Percentiles rank a stretch among this genome's conserved stretches.
Conservation (phyloP, 2,888 invertebrate genomes). For the Hemaris fuciformis region DNA sequence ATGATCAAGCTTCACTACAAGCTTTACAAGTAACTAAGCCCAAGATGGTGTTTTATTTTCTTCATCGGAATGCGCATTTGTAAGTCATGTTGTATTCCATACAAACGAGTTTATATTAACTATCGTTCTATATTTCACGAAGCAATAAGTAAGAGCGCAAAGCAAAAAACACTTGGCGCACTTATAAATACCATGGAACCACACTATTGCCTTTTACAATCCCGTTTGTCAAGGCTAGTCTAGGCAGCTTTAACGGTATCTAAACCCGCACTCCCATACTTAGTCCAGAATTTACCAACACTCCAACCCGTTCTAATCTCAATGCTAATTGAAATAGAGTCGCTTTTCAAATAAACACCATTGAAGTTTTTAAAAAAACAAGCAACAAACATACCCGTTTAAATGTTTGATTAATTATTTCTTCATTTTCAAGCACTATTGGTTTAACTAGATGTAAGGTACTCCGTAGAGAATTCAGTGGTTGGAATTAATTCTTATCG, state of each 20-base stretch:
- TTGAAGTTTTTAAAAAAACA: not conserved
- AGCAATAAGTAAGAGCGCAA: not conserved
- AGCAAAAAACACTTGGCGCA: not conserved
- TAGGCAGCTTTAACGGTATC: constrained; percentile 31
- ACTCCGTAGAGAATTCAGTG: not conserved
- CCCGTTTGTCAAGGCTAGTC: constrained; percentile 29
- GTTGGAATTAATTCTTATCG: not conserved
- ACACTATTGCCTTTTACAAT: constrained; percentile 16
- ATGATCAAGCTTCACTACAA: too few species aligned
- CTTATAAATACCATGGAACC: constrained; percentile 9
- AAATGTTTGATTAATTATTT: constrained; percentile 9
- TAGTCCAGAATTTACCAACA: constrained; percentile 16
- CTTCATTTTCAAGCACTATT: constrained; percentile 1
- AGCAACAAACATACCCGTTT: not conserved
- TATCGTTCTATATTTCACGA: not conserved
- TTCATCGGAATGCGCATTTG: not conserved
- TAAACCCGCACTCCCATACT: constrained; percentile 19
- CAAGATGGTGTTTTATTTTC: not conserved
- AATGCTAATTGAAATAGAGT: not conserved
- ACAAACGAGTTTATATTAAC: not conserved
- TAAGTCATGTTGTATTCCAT: not conserved
- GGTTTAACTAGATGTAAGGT: not conserved
- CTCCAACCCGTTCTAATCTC: not conserved
- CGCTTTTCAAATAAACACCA: not conserved
- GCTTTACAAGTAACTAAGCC: not conserved